Conservation (phyloP, 1,140 invertebrate species). For the Anoplophora glabripennis region DNA sequence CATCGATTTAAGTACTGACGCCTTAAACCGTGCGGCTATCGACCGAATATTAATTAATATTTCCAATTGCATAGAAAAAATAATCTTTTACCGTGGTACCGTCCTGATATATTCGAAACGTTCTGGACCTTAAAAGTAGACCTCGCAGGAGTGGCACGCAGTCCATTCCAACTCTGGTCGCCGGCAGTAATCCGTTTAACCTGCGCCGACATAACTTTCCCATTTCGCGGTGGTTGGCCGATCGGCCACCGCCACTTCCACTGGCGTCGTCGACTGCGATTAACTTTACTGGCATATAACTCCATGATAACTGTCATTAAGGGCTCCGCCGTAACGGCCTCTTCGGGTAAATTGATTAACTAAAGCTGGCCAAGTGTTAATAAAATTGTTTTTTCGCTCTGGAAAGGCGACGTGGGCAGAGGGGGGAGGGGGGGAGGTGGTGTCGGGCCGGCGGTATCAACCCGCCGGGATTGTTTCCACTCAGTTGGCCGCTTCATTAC, state of each 20-base stretch:
- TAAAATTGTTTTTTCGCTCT: conserved; percentile 26
- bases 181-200: conserved; percentile 40
- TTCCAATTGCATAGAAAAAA: too few relatives aligned
- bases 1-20: too few relatives aligned
- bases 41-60: too few relatives aligned
- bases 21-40: too few relatives aligned
- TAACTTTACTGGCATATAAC: conserved; percentile 38
- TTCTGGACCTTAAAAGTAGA: too few relatives aligned
- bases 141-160: conserved; percentile 6
- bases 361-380: conserved; percentile 27
- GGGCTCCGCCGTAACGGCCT: conserved; percentile 25
- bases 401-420: not conserved
- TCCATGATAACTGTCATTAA: conserved; percentile 40
- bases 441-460: not conserved
- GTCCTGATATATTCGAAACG: too few relatives aligned
- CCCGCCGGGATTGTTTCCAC: conserved; percentile 21
- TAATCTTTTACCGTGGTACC: too few relatives aligned
- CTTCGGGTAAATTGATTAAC: conserved; percentile 37
- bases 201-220: conserved; percentile 39
- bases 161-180: not conserved
- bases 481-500: conserved; percentile 36
- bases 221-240: conserved; percentile 28
- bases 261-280: conserved; percentile 20
- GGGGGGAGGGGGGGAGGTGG: not conserved
- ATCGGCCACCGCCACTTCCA: conserved; percentile 4